Evolutionary conservation across 2,888 invertebrate species (phyloP), one percentile per base, ranked within the genome.

Genomic region (Argynnis bischoffii): DNA sequence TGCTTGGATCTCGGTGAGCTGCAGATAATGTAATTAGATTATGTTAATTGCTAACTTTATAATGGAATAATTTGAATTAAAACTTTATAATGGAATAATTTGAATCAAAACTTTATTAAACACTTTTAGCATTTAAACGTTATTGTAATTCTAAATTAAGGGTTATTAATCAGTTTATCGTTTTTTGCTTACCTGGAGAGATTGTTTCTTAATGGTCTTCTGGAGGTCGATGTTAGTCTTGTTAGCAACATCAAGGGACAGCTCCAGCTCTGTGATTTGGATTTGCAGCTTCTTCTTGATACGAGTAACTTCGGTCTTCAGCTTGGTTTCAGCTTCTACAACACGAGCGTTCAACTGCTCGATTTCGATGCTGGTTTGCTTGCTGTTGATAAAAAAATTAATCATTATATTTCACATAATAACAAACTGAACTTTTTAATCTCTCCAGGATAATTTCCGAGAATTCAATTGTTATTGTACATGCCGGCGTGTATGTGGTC

Each of bases 261-360:
- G 95, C 91, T 99, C 99, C 84, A 99, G 94, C 91, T 99, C 99
- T 81, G 98, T 98, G 93, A 99, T 99, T 85, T 98, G 98, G 87
- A 98, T 97, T 94, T 98, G 98, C 88, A 98, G 94, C 97, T 99
- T 99, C 98, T 99, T 99, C 96, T 99, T 99, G 94, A 99, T 97
- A 93, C 99, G 97, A 76, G 95, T 95, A 68, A 99, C 97, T 92
- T 99, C 99, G 81, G 98, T 96, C 95, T 98, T 98, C 90, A 99
- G 94, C 90, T 96, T 97, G 78, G 98, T 98, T 93, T 99, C 99
- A 75, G 98, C 98, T 88, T 99, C 99, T 73, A 98, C 97, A 78
- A 99, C 97, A 81, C 99, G 98, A 81, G 98, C 97, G 88, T 94
- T 98, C 92, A 99, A 94, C 92, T 98, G 98, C 93, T 99, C 99